These are phyloP conservation scores for Chironomus striatipennis DNA, from an alignment of 1,140 invertebrate species.

Conservation along the genomic window DNA sequence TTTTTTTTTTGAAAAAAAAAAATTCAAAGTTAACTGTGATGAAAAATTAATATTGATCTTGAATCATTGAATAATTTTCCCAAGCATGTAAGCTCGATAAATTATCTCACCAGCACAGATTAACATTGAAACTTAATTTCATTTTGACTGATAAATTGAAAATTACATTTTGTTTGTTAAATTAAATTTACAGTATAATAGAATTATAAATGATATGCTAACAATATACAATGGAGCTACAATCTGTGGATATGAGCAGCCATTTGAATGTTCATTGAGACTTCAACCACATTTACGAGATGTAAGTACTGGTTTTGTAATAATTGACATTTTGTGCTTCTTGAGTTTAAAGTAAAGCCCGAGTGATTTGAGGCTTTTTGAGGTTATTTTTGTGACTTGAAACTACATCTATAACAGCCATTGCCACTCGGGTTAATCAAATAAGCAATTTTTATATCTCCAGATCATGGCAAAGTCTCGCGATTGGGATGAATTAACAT, in stretches of 20 bases:
- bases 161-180: slow-evolving; percentile 18
- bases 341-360: too few species aligned
- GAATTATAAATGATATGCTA: slow-evolving; percentile 78
- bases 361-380: too few species aligned
- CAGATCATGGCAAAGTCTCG: slow-evolving; percentile 56
- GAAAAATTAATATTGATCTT: background rate
- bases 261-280: slow-evolving; percentile 66
- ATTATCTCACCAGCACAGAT: too few species aligned
- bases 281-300: slow-evolving; percentile 67
- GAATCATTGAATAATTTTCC: background rate
- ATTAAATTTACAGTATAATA: slow-evolving; percentile 61
- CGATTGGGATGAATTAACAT: slow-evolving; percentile 76
- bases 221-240: slow-evolving; percentile 79
- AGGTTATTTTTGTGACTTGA: too few species aligned
- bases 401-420: too few species aligned
- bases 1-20: background rate
- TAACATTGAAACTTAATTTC: background rate
- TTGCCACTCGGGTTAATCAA: background rate
- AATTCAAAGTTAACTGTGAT: background rate
- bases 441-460: slow-evolving; percentile 34
- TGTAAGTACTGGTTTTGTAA: slow-evolving; percentile 40
- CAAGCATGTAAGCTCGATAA: too few species aligned
- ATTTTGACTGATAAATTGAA: background rate
- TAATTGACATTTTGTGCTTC: slow-evolving; percentile 13
- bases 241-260: slow-evolving; percentile 74